phyloP scores from a whole-genome alignment of 2,888 invertebrate genomes.

The Myopa tessellatipennis region DNA sequence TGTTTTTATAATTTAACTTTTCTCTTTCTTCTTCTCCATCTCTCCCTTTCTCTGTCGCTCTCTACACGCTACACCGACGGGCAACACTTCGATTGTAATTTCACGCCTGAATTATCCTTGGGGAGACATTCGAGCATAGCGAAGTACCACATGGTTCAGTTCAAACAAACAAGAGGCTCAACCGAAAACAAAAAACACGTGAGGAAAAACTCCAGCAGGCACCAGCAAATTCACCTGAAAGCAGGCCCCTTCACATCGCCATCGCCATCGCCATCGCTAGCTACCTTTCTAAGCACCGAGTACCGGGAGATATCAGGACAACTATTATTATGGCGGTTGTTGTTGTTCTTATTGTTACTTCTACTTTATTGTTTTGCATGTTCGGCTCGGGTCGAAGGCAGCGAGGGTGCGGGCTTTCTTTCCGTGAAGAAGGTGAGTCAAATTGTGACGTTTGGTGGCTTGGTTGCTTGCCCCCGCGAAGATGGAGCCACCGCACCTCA shows the following conservation, averaged over 20 bases:
- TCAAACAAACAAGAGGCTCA: constrained; percentile 16
- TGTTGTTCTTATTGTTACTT: background rate
- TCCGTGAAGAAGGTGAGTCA: too few species aligned
- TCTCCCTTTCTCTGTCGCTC: too few species aligned
- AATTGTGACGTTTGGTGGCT: background rate
- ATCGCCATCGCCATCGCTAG: background rate
- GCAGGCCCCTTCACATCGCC: background rate
- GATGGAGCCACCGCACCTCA: background rate
- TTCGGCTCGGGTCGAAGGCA: too few species aligned
- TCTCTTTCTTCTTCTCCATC: too few species aligned
- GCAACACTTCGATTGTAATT: constrained; percentile 66
- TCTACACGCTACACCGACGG: background rate
- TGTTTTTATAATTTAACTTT: too few species aligned
- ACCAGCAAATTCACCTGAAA: constrained; percentile 15
- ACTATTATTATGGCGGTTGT: background rate
- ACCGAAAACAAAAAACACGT: background rate
- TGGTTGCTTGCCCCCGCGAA: background rate
- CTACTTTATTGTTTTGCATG: constrained; percentile 6
- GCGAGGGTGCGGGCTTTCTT: too few species aligned
- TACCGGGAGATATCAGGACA: too few species aligned
- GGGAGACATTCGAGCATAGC: constrained; percentile 60
- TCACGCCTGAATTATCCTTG: constrained; percentile 67
- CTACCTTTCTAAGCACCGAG: too few species aligned
- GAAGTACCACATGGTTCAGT: constrained; percentile 3
- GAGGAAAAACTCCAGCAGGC: too few species aligned